Percentiles rank a stretch among this genome's conserved stretches.
Evolutionary conservation across 2,797 vertebrate genomes (phyloP).

Genomic region (Anguilla marmorata): DNA sequence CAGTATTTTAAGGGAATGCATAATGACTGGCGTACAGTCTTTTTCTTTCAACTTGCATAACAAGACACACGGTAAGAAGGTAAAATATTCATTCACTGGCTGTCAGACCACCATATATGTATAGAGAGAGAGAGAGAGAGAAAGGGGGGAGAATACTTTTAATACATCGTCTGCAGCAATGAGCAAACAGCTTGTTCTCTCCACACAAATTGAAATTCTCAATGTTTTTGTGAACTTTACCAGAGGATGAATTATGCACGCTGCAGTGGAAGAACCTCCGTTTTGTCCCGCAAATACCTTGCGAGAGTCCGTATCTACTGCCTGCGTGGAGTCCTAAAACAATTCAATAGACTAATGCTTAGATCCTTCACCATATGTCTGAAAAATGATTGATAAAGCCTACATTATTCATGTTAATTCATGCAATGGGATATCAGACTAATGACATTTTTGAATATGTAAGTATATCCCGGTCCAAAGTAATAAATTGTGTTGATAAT

Average conservation of each 20-base stretch:
- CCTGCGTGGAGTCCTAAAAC: not conserved
- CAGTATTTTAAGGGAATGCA: not conserved
- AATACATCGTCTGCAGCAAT: not conserved
- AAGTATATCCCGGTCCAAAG: conserved; percentile 63
- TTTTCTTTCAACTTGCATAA: conserved; percentile 10
- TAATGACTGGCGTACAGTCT: not conserved
- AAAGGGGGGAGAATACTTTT: no score
- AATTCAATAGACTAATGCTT: not conserved
- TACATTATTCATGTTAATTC: conserved; percentile 76
- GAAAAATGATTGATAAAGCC: conserved; percentile 48
- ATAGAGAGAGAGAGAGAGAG: no score
- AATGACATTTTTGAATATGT: conserved; percentile 72
- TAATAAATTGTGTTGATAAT: conserved; percentile 76
- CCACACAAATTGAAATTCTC: not conserved
- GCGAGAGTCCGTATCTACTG: not conserved
- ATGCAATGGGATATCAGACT: conserved; percentile 65
- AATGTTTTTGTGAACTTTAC: not conserved
- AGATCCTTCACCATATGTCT: conserved; percentile 46
- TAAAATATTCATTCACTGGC: not conserved
- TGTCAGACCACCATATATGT: not conserved
- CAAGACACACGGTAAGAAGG: not conserved
- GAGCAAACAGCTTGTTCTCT: not conserved
- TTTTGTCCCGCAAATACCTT: not conserved
- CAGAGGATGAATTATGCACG: not conserved
- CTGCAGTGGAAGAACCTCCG: not conserved